Conservation (phyloP, 2,888 invertebrate genomes). For the Panzeria rudis region DNA sequence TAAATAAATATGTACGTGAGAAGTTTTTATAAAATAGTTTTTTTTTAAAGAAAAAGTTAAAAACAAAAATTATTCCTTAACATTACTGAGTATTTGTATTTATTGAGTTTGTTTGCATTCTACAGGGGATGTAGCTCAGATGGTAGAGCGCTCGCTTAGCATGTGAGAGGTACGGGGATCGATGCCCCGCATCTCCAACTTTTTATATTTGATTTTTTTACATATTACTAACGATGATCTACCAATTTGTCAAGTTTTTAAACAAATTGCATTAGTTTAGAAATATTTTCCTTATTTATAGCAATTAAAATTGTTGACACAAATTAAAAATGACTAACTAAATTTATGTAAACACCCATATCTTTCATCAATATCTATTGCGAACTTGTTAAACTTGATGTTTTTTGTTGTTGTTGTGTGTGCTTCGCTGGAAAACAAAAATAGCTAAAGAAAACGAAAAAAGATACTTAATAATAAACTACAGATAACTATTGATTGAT, state of each 20-base stretch:
- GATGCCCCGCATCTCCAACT: constrained; percentile 82
- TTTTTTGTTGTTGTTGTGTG: too few relatives aligned
- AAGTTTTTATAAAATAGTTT: neutral
- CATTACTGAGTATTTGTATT: too few relatives aligned
- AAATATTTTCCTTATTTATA: neutral
- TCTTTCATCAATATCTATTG: neutral
- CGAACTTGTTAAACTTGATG: constrained; percentile 10
- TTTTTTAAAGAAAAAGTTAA: too few relatives aligned
- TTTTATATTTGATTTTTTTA: neutral
- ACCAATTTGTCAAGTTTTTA: neutral
- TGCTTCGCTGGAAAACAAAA: neutral
- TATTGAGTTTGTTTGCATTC: neutral
- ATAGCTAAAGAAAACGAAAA: neutral
- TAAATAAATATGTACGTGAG: neutral
- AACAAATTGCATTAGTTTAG: constrained; percentile 1
- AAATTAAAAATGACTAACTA: constrained; percentile 2
- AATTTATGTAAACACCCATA: neutral
- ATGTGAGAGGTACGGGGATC: constrained; percentile 83
- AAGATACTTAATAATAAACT: constrained; percentile 2
- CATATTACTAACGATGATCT: too few relatives aligned
- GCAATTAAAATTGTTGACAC: neutral
- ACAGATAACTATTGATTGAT: constrained; percentile 38
- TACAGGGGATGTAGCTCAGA: constrained; percentile 77
- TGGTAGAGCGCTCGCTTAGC: constrained; percentile 83
- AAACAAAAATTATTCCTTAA: neutral